Evolutionary conservation across 2,113 vertebrate genomes (phyloP).

Genomic region (Muscicapa adusta): DNA sequence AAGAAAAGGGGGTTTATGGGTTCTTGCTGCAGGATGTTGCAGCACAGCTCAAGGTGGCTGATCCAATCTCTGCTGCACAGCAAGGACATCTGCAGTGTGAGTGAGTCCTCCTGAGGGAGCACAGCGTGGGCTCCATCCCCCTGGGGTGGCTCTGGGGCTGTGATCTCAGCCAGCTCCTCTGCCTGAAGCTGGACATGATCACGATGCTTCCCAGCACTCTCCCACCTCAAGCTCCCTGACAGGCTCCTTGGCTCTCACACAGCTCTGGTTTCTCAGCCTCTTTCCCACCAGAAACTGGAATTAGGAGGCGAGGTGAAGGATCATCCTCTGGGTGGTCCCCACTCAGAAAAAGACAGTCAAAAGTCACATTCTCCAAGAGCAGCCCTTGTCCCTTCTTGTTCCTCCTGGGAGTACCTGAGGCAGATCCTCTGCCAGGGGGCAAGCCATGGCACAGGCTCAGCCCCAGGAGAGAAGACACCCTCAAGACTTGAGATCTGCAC

Average conservation of each 20-base stretch:
- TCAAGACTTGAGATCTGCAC: not conserved
- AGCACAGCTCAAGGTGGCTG: not conserved
- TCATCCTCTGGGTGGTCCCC: not conserved
- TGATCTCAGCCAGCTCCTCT: not conserved
- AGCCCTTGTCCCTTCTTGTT: not conserved
- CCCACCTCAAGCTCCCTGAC: not conserved
- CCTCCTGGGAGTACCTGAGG: not conserved
- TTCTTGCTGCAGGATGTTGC: not conserved
- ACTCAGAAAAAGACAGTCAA: not conserved
- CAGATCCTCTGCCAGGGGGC: not conserved
- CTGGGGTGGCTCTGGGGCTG: not conserved
- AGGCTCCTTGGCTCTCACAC: not conserved
- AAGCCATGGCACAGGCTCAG: not conserved
- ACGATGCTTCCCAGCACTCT: not conserved
- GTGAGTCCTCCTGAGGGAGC: not conserved
- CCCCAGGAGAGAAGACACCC: not conserved
- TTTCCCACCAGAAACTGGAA: not conserved
- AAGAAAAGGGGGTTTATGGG: not conserved
- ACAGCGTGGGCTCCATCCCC: not conserved
- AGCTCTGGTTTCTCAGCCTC: not conserved
- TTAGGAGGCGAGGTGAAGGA: not conserved
- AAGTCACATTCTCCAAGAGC: not conserved
- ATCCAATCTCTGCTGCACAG: not conserved
- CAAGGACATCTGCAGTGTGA: rapidly evolving
- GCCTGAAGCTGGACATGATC: not conserved